Base-by-base conservation (phyloP, 2,797 vertebrate genomes). In the Tympanoctomys barrerae region DNA sequence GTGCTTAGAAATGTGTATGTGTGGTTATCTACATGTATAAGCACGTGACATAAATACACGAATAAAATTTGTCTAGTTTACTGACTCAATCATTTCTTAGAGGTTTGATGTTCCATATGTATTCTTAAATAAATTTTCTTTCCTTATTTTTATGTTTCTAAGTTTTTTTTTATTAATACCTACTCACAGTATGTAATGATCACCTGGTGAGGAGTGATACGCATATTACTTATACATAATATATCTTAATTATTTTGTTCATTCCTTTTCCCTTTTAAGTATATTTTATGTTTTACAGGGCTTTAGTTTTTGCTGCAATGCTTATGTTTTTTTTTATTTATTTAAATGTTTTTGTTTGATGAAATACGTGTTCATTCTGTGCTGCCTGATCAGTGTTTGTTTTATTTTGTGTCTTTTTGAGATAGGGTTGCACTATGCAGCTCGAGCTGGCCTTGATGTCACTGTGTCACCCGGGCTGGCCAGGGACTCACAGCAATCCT, bases 291-390 rank as follows among this genome's bases (percentile, higher is more conserved):
- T 99, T 99, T 99, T 99, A 98, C 98, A 97, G 99, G 59, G 59
- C 98, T 75, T 99, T 57, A 57, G 54, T 99, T 99, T 5, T 98
- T 99, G 14, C 99, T 99, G 99, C 98, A 98, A 98, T 99, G 98
- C 99, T 99, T 99, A 99, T 98, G 95, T 98, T 99, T 99, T 99
- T 97, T 97, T 98, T n/a, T n/a, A 22, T 59, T 59, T 61, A 97
- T 98, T 98, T 98, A 98, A 81, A 96, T 99, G 98, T 97, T 99
- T 99, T 99, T 98, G 98, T 99, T 99, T 99, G 97, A 98, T 99
- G 99, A 99, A 99, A 99, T 98, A 26, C 94, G 99, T 2, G 98
- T 99, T 99, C 96, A 97, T 97, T 99, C 97, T 97, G 98, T 99
- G 98, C 97, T 26, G 22, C 59, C 59, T 61, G 22, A 61, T 61